Evolutionary conservation across 2,888 invertebrate genomes (phyloP), one percentile per base, ranked within the genome.

Genomic region (Troilus luridus): DNA sequence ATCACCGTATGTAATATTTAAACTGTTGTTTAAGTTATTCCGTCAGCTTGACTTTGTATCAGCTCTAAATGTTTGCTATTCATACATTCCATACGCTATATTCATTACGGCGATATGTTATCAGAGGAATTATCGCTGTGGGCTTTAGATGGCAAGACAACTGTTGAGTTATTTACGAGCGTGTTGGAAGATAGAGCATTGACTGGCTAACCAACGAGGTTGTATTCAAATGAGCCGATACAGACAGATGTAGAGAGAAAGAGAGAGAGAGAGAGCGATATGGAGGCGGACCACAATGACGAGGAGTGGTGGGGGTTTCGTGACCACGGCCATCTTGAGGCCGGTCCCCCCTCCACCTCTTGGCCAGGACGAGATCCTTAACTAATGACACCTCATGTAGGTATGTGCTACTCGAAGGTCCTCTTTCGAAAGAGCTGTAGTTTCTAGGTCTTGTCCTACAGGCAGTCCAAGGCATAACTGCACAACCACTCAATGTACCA

Each of bases 251-350:
- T 77, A 19, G 27, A 19, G 7, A 14, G 67, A 67, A 24, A 27
- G 67, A 67, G 67, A 41, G 72, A 77, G 27, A 19, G 7, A 14
- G 67, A 67, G 67, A 27, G 67, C 24, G 67, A 67, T 77, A 77
- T 77, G 72, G 72, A 77, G 72, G 72, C 72, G 72, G 72, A 77
- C 67, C 67, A 12, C 24, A 6, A 24, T 67, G 62, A 21, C 77
- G 6, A 17, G 77, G 17, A 2, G 88, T 88, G 89, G 89, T 27
- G 89, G 64, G 89, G 89, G 62, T 19, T 89, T n/a, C 89, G 89
- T 89, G 89, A 89, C 89, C 14, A 89, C 89, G 62, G 89, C 89
- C 89, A 89, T 89, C 89, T 89, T 89, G 89, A 41, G 21, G 1
- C 60, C 58, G 27, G 41, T 62, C 5, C 11, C 17, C 88, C n/a